These are phyloP conservation scores for Apis dorsata DNA, from an alignment of 1,140 invertebrate genomes.

Conservation along the genomic window DNA sequence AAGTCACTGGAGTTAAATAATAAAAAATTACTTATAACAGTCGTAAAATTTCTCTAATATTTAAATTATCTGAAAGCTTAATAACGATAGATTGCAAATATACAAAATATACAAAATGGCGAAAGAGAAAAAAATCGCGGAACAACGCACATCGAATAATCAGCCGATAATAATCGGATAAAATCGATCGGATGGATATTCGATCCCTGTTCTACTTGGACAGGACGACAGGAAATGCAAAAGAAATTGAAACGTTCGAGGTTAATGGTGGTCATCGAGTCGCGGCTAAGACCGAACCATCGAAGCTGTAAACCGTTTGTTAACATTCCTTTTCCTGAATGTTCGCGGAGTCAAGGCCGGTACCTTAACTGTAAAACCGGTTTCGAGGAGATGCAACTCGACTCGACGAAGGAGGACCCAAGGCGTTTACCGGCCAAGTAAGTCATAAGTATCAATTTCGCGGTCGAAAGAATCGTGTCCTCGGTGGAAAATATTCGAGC, in stretches of 20 bases:
- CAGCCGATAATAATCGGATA: background rate
- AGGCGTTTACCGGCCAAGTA: slow-evolving; percentile 15
- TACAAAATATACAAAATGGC: background rate
- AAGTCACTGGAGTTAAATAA: no score
- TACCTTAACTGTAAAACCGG: slow-evolving; percentile 55
- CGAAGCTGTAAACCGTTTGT: slow-evolving; percentile 37
- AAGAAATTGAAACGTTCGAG: slow-evolving; percentile 25
- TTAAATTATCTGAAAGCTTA: no score
- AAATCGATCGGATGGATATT: slow-evolving; percentile 5
- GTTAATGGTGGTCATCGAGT: slow-evolving; percentile 19
- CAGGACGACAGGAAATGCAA: slow-evolving; percentile 11
- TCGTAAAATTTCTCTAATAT: no score
- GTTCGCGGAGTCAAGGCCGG: slow-evolving; percentile 44
- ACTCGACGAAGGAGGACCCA: slow-evolving; percentile 32
- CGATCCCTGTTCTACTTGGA: background rate
- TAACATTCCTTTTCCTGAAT: slow-evolving; percentile 49
- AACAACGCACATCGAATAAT: background rate
- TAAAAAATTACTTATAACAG: no score
- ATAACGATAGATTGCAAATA: no score
- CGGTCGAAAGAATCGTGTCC: background rate
- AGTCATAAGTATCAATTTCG: slow-evolving; percentile 36
- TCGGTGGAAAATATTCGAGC: background rate
- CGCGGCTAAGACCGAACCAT: slow-evolving; percentile 7
- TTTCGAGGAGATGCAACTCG: slow-evolving; percentile 41
- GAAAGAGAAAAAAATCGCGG: background rate